A percentile compares a stretch with the other conserved stretches of the same genome.
Evolutionary conservation across 2,888 invertebrate species (phyloP).

Genomic region (Hipparchia sbordonii): DNA sequence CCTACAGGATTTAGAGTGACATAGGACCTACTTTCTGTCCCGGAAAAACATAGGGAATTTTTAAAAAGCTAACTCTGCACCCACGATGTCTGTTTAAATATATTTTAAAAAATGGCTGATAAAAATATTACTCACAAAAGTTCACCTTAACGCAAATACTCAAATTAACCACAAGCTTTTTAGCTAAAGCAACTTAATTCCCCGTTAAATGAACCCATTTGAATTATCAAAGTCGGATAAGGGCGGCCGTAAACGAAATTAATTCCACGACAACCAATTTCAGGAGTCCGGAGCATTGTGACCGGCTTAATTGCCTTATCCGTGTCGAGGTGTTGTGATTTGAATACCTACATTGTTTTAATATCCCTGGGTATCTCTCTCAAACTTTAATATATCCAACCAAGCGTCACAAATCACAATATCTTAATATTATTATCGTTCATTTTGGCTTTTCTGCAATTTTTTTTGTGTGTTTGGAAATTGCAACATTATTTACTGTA

Average conservation of each 20-base stretch:
- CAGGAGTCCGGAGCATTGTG: conserved; percentile 28
- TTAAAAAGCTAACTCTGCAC: too few relatives aligned
- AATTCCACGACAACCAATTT: conserved; percentile 34
- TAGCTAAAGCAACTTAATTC: conserved; percentile 10
- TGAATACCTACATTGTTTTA: conserved; percentile 28
- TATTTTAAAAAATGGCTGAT: not conserved
- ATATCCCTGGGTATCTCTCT: conserved; percentile 20
- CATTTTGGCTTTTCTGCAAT: too few relatives aligned
- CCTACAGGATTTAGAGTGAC: too few relatives aligned
- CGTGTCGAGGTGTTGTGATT: conserved; percentile 30
- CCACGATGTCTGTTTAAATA: too few relatives aligned
- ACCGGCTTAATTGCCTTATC: conserved; percentile 31
- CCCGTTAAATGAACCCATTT: conserved; percentile 28
- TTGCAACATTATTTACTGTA: too few relatives aligned
- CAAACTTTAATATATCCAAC: conserved; percentile 13
- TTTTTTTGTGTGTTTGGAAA: too few relatives aligned
- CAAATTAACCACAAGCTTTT: conserved; percentile 14
- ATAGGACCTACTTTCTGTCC: too few relatives aligned
- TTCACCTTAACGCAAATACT: conserved; percentile 5
- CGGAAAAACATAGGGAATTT: too few relatives aligned
- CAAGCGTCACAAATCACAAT: too few relatives aligned
- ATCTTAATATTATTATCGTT: too few relatives aligned
- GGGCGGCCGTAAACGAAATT: conserved; percentile 34
- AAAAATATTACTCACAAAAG: not conserved
- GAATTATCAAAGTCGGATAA: conserved; percentile 32